Conservation (phyloP, 2,888 invertebrate genomes). For the Netelia virgata region DNA sequence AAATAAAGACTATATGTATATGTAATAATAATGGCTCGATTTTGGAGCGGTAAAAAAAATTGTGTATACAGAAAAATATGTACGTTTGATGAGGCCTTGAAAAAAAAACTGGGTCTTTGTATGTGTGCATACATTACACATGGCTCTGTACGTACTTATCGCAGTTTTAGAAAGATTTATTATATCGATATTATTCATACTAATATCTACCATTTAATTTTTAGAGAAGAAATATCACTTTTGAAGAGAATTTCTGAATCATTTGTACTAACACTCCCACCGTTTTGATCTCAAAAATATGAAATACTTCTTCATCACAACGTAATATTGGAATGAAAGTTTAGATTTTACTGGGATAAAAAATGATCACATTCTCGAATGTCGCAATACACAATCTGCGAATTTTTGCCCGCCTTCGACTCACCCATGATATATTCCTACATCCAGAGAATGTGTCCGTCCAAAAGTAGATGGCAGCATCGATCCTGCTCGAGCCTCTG, state of each 20-base stretch:
- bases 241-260: not conserved
- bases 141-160: constrained; percentile 61
- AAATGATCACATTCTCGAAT: too few relatives aligned
- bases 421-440: not conserved
- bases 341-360: too few relatives aligned
- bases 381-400: too few relatives aligned
- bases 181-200: constrained; percentile 7
- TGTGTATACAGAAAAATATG: constrained; percentile 56
- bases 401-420: too few relatives aligned
- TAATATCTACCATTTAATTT: not conserved
- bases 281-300: not conserved
- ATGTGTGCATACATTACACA: constrained; percentile 67
- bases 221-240: not conserved
- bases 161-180: constrained; percentile 41
- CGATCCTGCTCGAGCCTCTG: too few relatives aligned
- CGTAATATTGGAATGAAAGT: too few relatives aligned
- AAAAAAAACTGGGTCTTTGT: constrained; percentile 39
- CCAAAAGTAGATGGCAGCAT: too few relatives aligned
- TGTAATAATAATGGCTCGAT: constrained; percentile 33
- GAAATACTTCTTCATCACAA: too few relatives aligned
- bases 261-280: not conserved
- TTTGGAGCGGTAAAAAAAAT: constrained; percentile 24
- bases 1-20: constrained; percentile 48
- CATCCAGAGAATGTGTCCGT: not conserved
- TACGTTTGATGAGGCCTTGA: constrained; percentile 48